Base-by-base conservation (phyloP, 2,113 vertebrate genomes). In the Etheostoma cragini region DNA sequence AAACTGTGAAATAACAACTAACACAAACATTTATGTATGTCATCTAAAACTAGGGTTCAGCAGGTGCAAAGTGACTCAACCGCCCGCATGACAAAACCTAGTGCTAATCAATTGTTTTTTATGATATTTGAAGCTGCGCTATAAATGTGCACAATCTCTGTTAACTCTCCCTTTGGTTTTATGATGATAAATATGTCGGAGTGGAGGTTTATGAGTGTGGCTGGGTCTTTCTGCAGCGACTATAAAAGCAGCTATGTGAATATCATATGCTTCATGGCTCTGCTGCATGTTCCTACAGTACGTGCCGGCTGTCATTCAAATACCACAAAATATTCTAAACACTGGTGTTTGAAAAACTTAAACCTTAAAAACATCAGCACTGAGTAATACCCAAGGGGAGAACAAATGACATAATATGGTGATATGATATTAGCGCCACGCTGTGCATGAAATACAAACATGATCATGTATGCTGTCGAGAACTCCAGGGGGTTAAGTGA, bases 261-360 rank as follows among this genome's bases (percentile, higher is more conserved):
- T 69, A 76, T 84, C 50, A 67, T 60, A 56, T 70, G 69, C 57
- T 76, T 6, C 45, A 24, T 57, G 76, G 69, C 52, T 75, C 21
- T 22, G 79, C 76, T 56, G 57, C 57, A 4, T 50, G 69, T 68
- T 58, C 67, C 65, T 35, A 38, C 7, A 38, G 35, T 38, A 2
- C 21, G 19, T 5, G 38, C 53, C 10, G 17, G 68, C 79, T 72
- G 85, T 81, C 83, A 78, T 38, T 91, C 87, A 85, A 70, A 85
- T 67, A 82, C 78, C 56, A 22, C 22, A 21, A 84, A 87, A 81
- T 75, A 89, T 88, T 78, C 67, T 4, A 45, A 84, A 82, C 66
- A 68, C 65, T 11, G 46, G 13, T 88, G 86, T 91, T 87, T 87
- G 81, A 91, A 90, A 85, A 93, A 92, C 91, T 90, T 78, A 88